Percentiles rank a stretch among this genome's conserved stretches.
phyloP scores from a whole-genome alignment of 2,113 vertebrate genomes.

The Patagioenas fasciata region DNA sequence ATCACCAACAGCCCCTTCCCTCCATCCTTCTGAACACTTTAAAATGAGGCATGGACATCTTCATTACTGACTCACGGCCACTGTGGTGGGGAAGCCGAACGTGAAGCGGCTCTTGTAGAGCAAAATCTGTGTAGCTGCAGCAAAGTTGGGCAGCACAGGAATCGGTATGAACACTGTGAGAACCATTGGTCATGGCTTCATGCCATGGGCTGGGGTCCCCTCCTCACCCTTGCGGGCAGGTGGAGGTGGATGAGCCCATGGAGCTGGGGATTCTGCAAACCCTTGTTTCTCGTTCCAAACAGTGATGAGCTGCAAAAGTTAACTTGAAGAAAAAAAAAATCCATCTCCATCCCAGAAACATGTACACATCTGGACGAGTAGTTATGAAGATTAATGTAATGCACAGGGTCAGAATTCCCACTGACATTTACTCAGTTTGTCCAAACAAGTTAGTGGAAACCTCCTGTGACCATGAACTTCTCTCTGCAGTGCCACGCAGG shows the following conservation, averaged over 20 bases:
- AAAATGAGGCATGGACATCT: neutral
- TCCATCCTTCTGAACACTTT: neutral
- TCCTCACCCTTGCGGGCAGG: neutral
- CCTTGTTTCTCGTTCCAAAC: neutral
- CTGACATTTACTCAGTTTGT: conserved; percentile 74
- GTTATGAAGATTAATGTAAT: conserved; percentile 71
- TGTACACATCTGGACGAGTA: conserved; percentile 64
- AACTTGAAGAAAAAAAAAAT: neutral
- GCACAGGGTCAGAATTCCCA: conserved; percentile 63
- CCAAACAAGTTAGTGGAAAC: conserved; percentile 65
- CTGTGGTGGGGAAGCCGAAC: neutral
- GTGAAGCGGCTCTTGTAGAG: neutral
- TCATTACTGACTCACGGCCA: rapidly evolving
- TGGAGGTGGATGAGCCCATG: neutral
- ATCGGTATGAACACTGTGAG: neutral
- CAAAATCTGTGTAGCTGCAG: neutral
- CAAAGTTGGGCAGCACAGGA: neutral
- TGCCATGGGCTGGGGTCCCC: neutral
- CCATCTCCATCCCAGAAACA: neutral
- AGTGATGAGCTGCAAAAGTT: neutral
- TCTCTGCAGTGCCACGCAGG: neutral
- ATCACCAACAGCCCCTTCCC: neutral
- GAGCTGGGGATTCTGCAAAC: neutral
- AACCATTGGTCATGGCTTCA: rapidly evolving
- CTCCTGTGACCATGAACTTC: conserved; percentile 50